Percentiles rank a stretch among this genome's conserved stretches.
Conservation (phyloP, 2,888 invertebrate genomes). For the Choreutis nemorana region DNA sequence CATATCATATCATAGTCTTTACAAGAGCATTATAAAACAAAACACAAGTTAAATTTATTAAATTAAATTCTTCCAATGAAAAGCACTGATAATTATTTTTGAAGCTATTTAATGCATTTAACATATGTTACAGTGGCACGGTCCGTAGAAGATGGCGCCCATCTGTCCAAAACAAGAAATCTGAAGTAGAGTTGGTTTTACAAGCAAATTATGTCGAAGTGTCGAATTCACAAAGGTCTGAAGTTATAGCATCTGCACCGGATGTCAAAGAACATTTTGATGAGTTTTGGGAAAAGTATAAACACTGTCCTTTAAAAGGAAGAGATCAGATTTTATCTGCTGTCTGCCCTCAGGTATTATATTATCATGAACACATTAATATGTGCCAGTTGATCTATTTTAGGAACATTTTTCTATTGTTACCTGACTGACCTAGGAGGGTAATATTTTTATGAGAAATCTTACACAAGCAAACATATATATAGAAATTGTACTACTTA, state of each 20-base stretch:
- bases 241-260: slow-evolving; percentile 61
- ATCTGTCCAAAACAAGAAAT: slow-evolving; percentile 62
- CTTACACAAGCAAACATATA: too few relatives aligned
- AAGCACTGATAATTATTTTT: too few relatives aligned
- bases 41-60: too few relatives aligned
- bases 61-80: too few relatives aligned
- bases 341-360: slow-evolving; percentile 82
- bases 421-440: too few relatives aligned
- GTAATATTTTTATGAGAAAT: too few relatives aligned
- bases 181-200: slow-evolving; percentile 75
- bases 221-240: slow-evolving; percentile 55
- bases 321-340: slow-evolving; percentile 81
- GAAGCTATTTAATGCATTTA: too few relatives aligned
- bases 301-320: slow-evolving; percentile 71
- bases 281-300: slow-evolving; percentile 75
- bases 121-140: slow-evolving; percentile 70
- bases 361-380: background rate
- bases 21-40: too few relatives aligned
- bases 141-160: slow-evolving; percentile 79
- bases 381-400: background rate
- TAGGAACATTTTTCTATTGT: background rate
- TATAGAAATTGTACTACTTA: too few relatives aligned
- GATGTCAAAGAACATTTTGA: slow-evolving; percentile 75
- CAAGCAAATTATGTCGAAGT: slow-evolving; percentile 77
- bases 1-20: too few relatives aligned